phyloP scores from a whole-genome alignment of 2,888 invertebrate species.

The Stomorhina lunata region DNA sequence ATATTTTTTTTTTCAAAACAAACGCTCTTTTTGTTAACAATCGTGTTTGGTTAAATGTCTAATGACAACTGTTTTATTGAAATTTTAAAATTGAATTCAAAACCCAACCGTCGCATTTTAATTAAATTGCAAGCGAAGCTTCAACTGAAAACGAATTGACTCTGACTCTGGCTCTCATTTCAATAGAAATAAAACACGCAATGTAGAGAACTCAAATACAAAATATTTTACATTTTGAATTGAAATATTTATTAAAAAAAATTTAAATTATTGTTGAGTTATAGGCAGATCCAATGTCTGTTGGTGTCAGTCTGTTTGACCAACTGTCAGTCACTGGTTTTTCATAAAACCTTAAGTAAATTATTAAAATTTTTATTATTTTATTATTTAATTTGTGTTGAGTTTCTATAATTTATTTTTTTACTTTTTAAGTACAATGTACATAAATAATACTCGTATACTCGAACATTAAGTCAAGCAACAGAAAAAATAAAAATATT shows the following conservation, averaged over 20 bases:
- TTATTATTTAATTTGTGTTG: constrained; percentile 16
- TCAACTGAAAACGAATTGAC: neutral
- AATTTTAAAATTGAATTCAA: constrained; percentile 28
- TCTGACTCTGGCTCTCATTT: constrained; percentile 50
- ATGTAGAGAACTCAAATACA: neutral
- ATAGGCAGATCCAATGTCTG: neutral
- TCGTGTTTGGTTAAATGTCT: constrained; percentile 38
- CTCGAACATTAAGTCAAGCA: neutral
- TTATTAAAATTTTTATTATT: constrained; percentile 8
- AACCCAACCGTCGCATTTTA: neutral
- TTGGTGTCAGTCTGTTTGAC: neutral
- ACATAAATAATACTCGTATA: no score
- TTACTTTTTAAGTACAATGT: constrained; percentile 27
- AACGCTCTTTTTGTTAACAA: constrained; percentile 18
- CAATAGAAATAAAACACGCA: constrained; percentile 13
- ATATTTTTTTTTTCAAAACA: neutral
- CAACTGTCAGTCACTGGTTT: neutral
- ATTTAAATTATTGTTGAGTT: neutral
- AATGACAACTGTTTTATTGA: constrained; percentile 40
- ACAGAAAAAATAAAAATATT: constrained; percentile 4
- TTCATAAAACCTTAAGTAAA: neutral
- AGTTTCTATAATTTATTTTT: neutral
- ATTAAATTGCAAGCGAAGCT: constrained; percentile 23
- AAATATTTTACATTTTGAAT: neutral
- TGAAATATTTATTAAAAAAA: neutral